A percentile compares a stretch with the other conserved stretches of the same genome.
phyloP scores from a whole-genome alignment of 1,140 invertebrate genomes.

The Cardiocondyla obscurior region DNA sequence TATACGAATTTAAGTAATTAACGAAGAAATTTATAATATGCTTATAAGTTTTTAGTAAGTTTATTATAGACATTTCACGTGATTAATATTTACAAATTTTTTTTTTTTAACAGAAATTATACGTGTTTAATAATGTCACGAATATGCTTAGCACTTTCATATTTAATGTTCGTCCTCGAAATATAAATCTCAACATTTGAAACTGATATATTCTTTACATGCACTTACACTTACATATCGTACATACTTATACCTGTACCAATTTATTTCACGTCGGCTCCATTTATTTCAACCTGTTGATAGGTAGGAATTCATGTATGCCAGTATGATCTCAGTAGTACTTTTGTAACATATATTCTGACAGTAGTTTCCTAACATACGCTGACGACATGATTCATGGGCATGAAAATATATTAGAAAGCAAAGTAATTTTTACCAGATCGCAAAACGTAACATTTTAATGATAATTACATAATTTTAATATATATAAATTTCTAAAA shows the following conservation, averaged over 20 bases:
- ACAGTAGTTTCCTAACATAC: slow-evolving; percentile 18
- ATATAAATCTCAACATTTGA: slow-evolving; percentile 46
- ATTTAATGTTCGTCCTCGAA: neutral
- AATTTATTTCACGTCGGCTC: slow-evolving; percentile 55
- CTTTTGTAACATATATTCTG: slow-evolving; percentile 46
- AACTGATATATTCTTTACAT: slow-evolving; percentile 16
- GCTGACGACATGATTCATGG: slow-evolving; percentile 18
- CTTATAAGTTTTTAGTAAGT: no score
- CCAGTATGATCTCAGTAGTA: slow-evolving; percentile 45
- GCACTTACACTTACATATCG: no score
- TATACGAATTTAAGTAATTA: neutral
- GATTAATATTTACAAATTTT: neutral
- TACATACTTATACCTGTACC: slow-evolving; percentile 43
- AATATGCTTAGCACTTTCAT: neutral
- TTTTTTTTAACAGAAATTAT: neutral
- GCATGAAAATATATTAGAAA: neutral
- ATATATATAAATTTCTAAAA: neutral
- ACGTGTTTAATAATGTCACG: neutral
- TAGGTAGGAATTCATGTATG: slow-evolving; percentile 54
- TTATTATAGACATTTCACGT: no score
- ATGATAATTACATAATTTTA: neutral
- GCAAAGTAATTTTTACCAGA: neutral
- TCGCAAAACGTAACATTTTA: neutral
- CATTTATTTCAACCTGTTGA: slow-evolving; percentile 57
- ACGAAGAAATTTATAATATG: neutral